Base-by-base conservation (phyloP, 1,140 invertebrate genomes). In the Ephestia elutella region DNA sequence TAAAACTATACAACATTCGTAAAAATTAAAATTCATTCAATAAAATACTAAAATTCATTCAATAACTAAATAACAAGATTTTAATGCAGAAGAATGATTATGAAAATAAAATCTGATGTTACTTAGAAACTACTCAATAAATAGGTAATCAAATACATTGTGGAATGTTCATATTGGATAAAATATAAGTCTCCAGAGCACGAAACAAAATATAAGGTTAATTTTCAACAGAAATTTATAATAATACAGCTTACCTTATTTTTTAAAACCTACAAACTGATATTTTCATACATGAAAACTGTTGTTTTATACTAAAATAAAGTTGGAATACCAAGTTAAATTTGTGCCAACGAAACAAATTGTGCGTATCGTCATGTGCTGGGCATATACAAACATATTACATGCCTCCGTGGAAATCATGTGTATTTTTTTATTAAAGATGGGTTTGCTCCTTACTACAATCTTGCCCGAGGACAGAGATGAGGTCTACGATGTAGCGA, bases 91-190 rank as follows among this genome's bases (percentile, higher is more conserved):
- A n/a, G 15, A 44, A 44, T 17, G 13, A 10, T 10, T 44, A 44
- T 17, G 2, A 44, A 44, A 44, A 44, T 44, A 44, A 44, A 44
- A 1, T 50, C 1, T 10, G 49, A 20, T 50, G 19, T 50, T 53
- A 25, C 20, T 53, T 53, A 53, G 49, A 53, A 20, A 53, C 50
- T 53, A 53, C 28, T n/a, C 9, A 53, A 53, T 21, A 25, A 53
- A 19, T 20, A 20, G 18, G 3, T 21, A 21, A 25, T 50, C 49
- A 53, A 53, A 21, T 53, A 53, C 18, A 50, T 25, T 10, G 50
- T 53, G 50, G 50, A 53, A 53, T 53, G 50, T 53, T 21, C 19
- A 20, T 2, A 44, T 44, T 44, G 10, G 18, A 2, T 50, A 8
- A 20, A 21, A 20, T 19, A 50, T 7, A 50, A 50, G 5, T 50